Evolutionary conservation across 1,140 invertebrate species (phyloP).

Genomic region (Drosophila azteca): DNA sequence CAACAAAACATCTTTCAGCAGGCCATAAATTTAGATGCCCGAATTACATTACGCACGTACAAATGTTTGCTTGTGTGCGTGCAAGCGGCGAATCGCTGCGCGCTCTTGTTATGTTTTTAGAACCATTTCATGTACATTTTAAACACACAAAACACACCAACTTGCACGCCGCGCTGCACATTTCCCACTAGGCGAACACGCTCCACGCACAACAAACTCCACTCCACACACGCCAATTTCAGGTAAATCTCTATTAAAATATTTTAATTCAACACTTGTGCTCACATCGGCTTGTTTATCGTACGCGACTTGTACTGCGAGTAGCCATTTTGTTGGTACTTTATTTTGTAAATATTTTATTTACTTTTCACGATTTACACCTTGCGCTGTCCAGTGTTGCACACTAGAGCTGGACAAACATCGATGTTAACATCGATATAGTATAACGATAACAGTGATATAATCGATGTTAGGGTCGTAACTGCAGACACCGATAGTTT

Average conservation of each 20-base stretch:
- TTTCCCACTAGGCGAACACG: background rate
- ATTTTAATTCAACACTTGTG: background rate
- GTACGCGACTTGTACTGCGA: constrained; percentile 15
- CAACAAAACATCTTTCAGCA: constrained; percentile 41
- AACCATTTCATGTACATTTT: constrained; percentile 47
- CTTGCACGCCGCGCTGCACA: constrained; percentile 14
- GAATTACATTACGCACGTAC: constrained; percentile 19
- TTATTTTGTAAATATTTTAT: constrained; percentile 59
- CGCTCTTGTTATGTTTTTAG: constrained; percentile 60
- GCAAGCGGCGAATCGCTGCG: background rate
- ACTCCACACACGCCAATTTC: constrained; percentile 33
- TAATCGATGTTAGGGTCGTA: no score
- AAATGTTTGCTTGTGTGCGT: no score
- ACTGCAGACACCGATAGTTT: no score
- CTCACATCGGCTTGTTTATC: constrained; percentile 11
- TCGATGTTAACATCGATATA: no score
- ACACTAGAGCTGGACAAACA: no score
- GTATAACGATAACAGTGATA: no score
- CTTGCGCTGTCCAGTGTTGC: constrained; percentile 7
- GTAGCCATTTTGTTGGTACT: constrained; percentile 52
- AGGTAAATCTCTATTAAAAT: background rate
- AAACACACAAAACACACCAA: constrained; percentile 19
- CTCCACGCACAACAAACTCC: constrained; percentile 23
- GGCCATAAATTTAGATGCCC: constrained; percentile 54
- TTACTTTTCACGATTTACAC: constrained; percentile 46